These are phyloP conservation scores for Lamprotornis superbus DNA, from an alignment of 2,113 vertebrate species.

Conservation along the genomic window DNA sequence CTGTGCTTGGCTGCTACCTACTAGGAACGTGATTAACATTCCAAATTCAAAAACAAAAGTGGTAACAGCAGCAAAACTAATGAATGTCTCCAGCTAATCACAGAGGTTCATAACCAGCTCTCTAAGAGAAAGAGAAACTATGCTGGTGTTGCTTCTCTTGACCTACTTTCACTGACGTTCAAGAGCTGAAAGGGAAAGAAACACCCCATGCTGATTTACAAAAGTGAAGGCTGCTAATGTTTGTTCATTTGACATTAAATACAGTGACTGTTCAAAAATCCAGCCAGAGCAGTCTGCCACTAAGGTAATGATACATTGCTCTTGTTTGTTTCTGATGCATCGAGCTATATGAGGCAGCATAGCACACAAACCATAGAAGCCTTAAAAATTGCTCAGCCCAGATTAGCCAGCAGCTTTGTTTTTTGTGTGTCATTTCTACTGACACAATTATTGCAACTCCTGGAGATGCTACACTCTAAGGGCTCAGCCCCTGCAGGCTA, in stretches of 20 bases:
- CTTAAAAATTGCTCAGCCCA: neutral
- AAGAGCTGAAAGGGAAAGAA: neutral
- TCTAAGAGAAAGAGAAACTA: neutral
- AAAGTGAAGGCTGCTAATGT: neutral
- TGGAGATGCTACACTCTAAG: neutral
- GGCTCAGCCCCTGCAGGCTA: neutral
- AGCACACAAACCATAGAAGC: neutral
- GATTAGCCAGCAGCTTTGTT: neutral
- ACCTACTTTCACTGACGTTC: neutral
- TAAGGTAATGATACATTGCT: neutral
- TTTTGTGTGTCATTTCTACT: neutral
- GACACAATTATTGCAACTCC: neutral
- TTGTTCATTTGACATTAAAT: neutral
- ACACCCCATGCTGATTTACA: neutral
- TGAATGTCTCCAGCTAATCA: neutral
- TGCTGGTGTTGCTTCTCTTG: neutral
- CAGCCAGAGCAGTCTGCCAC: neutral
- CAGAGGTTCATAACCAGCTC: conserved; percentile 21
- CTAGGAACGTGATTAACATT: conserved; percentile 47
- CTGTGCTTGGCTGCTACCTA: conserved; percentile 42
- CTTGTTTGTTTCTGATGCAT: neutral
- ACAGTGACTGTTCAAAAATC: neutral
- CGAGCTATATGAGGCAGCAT: neutral
- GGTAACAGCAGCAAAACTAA: conserved; percentile 24
- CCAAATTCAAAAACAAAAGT: conserved; percentile 22